These are phyloP conservation scores for Drosophila nigromelanica DNA, from an alignment of 1,140 invertebrate genomes.

Conservation along the genomic window DNA sequence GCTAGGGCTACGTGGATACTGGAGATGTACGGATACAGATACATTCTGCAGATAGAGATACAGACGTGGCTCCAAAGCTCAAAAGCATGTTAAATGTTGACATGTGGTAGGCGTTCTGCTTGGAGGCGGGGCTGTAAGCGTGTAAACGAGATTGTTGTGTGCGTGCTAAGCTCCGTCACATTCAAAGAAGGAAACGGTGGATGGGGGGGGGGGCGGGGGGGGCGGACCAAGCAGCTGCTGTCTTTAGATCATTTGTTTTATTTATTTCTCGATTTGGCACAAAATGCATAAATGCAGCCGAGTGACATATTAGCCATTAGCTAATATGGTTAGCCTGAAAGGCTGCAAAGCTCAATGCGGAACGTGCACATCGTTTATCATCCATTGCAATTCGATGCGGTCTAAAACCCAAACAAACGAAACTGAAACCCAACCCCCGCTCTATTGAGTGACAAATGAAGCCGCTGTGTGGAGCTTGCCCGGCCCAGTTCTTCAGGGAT, in stretches of 20 bases:
- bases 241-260: constrained; percentile 71
- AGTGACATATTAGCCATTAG: constrained; percentile 75
- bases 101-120: constrained; percentile 65
- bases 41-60: constrained; percentile 17
- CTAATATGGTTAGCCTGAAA: neutral
- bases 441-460: constrained; percentile 33
- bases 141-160: constrained; percentile 69
- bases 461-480: neutral
- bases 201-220: neutral
- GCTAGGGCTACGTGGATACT: constrained; percentile 17
- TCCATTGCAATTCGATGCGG: constrained; percentile 71
- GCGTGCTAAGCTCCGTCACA: constrained; percentile 56
- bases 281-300: constrained; percentile 62
- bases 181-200: neutral
- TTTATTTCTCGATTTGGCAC: constrained; percentile 78
- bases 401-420: constrained; percentile 3
- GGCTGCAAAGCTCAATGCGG: constrained; percentile 12
- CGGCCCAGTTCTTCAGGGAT: neutral
- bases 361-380: constrained; percentile 71
- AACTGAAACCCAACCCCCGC: neutral
- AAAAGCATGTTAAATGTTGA: constrained; percentile 80
- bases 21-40: constrained; percentile 32
- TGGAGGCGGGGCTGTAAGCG: constrained; percentile 39
- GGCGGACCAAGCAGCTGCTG: constrained; percentile 20
- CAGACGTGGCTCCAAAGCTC: constrained; percentile 54